Evolutionary conservation across 2,113 vertebrate genomes (phyloP), one percentile per base, ranked within the genome.

Genomic region (Microcebus jonahi): DNA sequence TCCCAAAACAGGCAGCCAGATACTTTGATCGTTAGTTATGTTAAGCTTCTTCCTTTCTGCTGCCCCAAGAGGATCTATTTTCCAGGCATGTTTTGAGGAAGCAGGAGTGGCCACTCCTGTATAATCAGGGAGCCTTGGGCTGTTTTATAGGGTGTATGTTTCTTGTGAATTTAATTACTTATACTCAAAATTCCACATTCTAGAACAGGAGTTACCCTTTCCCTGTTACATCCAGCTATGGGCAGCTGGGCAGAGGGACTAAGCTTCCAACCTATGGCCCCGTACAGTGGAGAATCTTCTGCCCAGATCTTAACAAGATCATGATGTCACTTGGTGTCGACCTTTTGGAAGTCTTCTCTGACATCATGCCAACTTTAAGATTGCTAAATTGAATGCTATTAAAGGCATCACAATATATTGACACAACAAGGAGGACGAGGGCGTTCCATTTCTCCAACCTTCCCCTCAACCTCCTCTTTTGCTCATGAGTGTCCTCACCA

Each of bases 1-100:
- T 96, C 79, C 93, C 79, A 70, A 84, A 39, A 80, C 87, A 90
- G 89, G 75, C 91, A 93, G 81, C 67, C 67, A 63, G 86, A 70
- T 75, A 79, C 95, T 95, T 96, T 95, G 94, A 95, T 94, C 88
- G 48, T 39, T 61, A 75, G 55, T 88, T 76, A 80, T 55, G n/a
- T 75, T 75, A 83, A 86, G 48, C 0, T 21, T 89, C 93, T 90
- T 97, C 70, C 89, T 97, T 94, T 94, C 57, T 89, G 63, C 17
- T 20, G 39, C 55, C 77, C 84, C 82, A 1, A 2, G 53, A 48
- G 55, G 50, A 90, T 94, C 93, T 95, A 25, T 94, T 97, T 95
- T 94, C 93, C 82, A 86, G 91, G 55, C 15, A 15, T 94, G 88
- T 87, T 97, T 83, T 67, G 73, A 95, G 87, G 89, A 97, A 96